Evolutionary conservation across 92 coral and sea anemone species (phyloP).

Genomic region (Micromussa lordhowensis): DNA sequence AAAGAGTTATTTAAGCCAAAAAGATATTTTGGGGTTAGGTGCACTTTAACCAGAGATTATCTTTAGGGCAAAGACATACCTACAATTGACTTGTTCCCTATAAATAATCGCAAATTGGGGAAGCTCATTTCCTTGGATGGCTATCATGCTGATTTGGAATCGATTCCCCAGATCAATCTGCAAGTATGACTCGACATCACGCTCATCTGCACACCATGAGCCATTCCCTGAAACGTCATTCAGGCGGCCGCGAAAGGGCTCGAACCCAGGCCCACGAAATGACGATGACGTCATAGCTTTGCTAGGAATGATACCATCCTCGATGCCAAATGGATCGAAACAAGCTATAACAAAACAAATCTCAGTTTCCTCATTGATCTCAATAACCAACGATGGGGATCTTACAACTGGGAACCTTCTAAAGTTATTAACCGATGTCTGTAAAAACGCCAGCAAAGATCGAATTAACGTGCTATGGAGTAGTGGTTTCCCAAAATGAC

Average conservation of each 20-base stretch:
- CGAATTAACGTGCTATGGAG: not conserved
- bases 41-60: too few species aligned
- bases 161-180: constrained; percentile 56
- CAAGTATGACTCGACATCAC: constrained; percentile 41
- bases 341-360: constrained; percentile 29
- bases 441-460: too few species aligned
- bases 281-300: constrained; percentile 33
- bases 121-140: constrained; percentile 49
- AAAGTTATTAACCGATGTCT: too few species aligned
- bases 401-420: too few species aligned
- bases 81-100: constrained; percentile 24
- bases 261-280: constrained; percentile 30
- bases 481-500: not conserved
- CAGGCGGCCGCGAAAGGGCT: constrained; percentile 59
- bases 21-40: too few species aligned
- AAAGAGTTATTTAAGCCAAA: too few species aligned
- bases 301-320: constrained; percentile 47
- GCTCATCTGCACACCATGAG: constrained; percentile 58
- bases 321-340: constrained; percentile 46
- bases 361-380: not conserved
- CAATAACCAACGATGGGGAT: too few species aligned
- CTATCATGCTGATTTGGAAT: constrained; percentile 22
- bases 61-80: constrained; percentile 17
- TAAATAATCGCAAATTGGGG: not conserved
- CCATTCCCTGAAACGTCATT: constrained; percentile 39